phyloP scores from a whole-genome alignment of 2,797 vertebrate species.

The Atherinosoma microstoma region DNA sequence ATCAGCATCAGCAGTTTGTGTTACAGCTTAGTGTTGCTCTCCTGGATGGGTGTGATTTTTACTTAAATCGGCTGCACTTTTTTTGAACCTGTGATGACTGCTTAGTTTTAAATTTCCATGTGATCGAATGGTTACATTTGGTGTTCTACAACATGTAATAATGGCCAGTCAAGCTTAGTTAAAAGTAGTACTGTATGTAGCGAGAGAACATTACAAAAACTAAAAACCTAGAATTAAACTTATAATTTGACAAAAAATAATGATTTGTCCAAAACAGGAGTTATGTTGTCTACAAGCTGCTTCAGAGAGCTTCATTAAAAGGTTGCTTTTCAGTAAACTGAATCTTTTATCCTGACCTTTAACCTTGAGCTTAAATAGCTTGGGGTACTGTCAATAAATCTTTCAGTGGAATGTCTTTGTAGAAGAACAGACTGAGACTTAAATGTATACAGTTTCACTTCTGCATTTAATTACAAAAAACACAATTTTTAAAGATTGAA shows the following conservation, averaged over 20 bases:
- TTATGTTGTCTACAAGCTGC: neutral
- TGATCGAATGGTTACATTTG: neutral
- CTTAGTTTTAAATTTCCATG: neutral
- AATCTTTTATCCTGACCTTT: neutral
- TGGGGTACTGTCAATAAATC: neutral
- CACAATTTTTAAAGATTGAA: conserved; percentile 47
- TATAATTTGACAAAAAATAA: neutral
- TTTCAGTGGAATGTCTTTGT: neutral
- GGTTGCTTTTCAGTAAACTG: neutral
- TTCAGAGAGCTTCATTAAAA: neutral
- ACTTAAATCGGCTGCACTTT: neutral
- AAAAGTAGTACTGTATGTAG: neutral
- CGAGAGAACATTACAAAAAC: neutral
- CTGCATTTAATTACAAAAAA: conserved; percentile 77
- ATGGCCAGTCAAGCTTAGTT: neutral
- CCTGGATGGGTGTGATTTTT: neutral
- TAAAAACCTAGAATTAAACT: neutral
- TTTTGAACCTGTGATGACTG: neutral
- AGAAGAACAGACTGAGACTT: conserved; percentile 9
- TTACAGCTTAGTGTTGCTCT: conserved; percentile 15
- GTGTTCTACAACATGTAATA: neutral
- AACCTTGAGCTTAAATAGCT: neutral
- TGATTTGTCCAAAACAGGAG: neutral
- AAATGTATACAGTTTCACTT: conserved; percentile 34
- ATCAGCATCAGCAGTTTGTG: neutral